phyloP scores from a whole-genome alignment of 1,140 invertebrate genomes.

The Hirudo medicinalis region DNA sequence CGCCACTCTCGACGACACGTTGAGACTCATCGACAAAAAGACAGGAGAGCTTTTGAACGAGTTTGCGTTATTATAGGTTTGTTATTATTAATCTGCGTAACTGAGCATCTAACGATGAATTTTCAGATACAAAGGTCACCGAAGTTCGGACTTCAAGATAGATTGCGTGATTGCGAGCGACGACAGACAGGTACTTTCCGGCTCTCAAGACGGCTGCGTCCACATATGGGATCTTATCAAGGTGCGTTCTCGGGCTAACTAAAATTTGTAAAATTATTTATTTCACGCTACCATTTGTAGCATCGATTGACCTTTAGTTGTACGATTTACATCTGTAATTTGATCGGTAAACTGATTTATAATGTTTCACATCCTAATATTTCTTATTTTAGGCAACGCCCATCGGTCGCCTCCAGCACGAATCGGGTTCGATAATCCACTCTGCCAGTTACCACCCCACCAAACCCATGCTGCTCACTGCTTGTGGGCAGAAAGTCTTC shows the following conservation, averaged over 20 bases:
- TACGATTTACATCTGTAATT: too few relatives aligned
- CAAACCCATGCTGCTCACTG: conserved; percentile 42
- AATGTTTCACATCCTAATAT: not conserved
- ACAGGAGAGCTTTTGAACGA: conserved; percentile 65
- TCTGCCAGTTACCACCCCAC: conserved; percentile 45
- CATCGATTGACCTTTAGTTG: too few relatives aligned
- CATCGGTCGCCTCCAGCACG: conserved; percentile 38
- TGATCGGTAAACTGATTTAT: too few relatives aligned
- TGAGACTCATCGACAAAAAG: conserved; percentile 77
- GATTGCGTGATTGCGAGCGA: conserved; percentile 68
- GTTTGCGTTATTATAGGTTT: conserved; percentile 32
- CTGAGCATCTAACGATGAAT: not conserved
- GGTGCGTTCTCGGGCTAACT: conserved; percentile 22
- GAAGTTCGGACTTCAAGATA: conserved; percentile 61
- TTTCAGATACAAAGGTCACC: conserved; percentile 61
- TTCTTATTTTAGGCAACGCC: conserved; percentile 45
- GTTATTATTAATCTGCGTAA: not conserved
- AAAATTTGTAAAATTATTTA: not conserved
- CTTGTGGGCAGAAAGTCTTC: conserved; percentile 41
- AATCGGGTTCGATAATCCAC: conserved; percentile 37
- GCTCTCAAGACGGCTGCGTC: conserved; percentile 68
- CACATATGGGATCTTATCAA: conserved; percentile 77
- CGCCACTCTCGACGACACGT: conserved; percentile 63
- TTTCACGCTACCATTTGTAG: too few relatives aligned
- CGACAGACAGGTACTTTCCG: conserved; percentile 71